phyloP scores from a whole-genome alignment of 2,888 invertebrate genomes.

The Heliconius aoede region DNA sequence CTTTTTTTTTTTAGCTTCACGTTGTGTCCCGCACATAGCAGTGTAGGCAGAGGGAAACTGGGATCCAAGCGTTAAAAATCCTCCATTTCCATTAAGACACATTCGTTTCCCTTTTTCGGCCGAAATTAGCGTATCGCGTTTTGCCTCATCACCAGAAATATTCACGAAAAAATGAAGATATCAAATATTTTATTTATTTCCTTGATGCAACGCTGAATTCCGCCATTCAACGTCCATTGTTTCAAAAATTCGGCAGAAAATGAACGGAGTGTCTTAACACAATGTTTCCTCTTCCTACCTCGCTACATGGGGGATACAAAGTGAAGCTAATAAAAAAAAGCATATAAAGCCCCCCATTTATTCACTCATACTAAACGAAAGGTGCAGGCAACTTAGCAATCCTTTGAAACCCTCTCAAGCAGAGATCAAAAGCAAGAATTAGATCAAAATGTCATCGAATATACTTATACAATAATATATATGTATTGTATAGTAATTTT shows the following conservation, averaged over 20 bases:
- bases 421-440: slow-evolving; percentile 21
- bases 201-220: neutral
- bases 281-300: neutral
- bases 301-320: too few relatives aligned
- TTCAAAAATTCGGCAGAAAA: neutral
- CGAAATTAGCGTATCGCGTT: neutral
- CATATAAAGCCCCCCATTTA: neutral
- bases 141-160: neutral
- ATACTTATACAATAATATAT: neutral
- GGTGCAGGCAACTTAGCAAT: slow-evolving; percentile 8
- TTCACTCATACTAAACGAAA: slow-evolving; percentile 5
- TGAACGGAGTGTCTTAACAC: neutral
- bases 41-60: neutral
- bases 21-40: too few relatives aligned
- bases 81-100: neutral
- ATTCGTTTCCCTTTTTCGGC: neutral
- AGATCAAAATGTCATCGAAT: neutral
- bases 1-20: too few relatives aligned
- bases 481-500: neutral
- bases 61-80: neutral
- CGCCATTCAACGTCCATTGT: neutral
- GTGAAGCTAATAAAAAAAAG: too few relatives aligned
- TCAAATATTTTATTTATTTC: neutral
- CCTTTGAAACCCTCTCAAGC: slow-evolving; percentile 8
- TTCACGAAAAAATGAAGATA: neutral